Evolutionary conservation across 2,113 vertebrate species (phyloP).

Genomic region (Scatophagus argus): DNA sequence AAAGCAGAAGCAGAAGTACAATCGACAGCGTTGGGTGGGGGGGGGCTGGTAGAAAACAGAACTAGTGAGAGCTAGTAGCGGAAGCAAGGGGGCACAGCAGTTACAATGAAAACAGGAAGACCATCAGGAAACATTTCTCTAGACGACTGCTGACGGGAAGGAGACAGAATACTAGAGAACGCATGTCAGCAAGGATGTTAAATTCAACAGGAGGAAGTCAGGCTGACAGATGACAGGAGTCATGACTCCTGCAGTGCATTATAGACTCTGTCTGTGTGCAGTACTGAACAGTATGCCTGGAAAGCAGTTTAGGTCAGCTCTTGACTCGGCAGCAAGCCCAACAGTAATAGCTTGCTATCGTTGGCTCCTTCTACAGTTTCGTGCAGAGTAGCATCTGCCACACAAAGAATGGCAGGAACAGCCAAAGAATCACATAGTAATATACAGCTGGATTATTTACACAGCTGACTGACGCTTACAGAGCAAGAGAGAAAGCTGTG

Average conservation of each 20-base stretch:
- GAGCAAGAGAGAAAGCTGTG: conserved; percentile 1
- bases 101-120: conserved; percentile 68
- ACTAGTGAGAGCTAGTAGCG: conserved; percentile 14
- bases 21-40: not conserved
- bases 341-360: conserved; percentile 32
- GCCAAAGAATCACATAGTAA: conserved; percentile 1
- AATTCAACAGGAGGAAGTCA: conserved; percentile 43
- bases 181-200: conserved; percentile 48
- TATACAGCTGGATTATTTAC: not conserved
- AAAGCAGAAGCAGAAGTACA: conserved; percentile 44
- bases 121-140: conserved; percentile 52
- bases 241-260: conserved; percentile 42
- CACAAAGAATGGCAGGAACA: not conserved
- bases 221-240: conserved; percentile 35
- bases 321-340: conserved; percentile 44
- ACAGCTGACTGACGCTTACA: not conserved
- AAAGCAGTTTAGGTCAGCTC: conserved; percentile 70
- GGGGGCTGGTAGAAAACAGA: not conserved
- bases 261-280: conserved; percentile 9
- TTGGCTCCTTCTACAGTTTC: conserved; percentile 18
- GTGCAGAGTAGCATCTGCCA: conserved; percentile 9
- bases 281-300: conserved; percentile 16
- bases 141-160: conserved; percentile 25
- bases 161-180: conserved; percentile 30
- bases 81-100: conserved; percentile 23